Percentiles rank a stretch among this genome's conserved stretches.
Conservation (phyloP, 2,797 vertebrate species). For the Crocodylus rhombifer region DNA sequence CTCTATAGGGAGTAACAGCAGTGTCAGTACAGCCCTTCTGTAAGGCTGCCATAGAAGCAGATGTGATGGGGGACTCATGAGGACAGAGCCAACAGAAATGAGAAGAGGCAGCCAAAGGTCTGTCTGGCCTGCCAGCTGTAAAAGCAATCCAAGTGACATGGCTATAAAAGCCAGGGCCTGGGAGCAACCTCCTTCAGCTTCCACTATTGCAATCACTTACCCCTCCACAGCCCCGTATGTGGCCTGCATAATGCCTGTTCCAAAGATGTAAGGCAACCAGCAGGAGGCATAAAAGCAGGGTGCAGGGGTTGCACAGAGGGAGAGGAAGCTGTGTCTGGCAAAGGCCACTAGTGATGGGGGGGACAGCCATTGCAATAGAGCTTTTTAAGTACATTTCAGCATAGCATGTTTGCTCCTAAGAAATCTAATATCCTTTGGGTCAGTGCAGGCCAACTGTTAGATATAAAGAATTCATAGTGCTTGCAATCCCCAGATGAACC, state of each 20-base stretch:
- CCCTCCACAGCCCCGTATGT: accelerated
- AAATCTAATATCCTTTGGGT: conserved; percentile 79
- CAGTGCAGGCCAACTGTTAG: conserved; percentile 77
- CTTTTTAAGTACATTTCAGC: conserved; percentile 70
- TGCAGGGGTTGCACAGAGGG: conserved; percentile 51
- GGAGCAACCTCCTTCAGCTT: conserved; percentile 17
- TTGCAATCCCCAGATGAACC: conserved; percentile 70
- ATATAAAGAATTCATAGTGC: conserved; percentile 78
- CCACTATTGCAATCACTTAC: background rate
- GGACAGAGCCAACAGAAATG: conserved; percentile 53
- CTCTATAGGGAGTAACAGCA: background rate
- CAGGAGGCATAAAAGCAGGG: background rate
- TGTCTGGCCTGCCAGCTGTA: conserved; percentile 56
- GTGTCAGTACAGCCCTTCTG: conserved; percentile 21
- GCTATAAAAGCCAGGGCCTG: conserved; percentile 41
- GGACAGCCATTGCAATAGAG: conserved; percentile 3
- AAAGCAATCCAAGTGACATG: conserved; percentile 55
- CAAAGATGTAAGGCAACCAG: background rate
- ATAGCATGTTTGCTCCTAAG: conserved; percentile 66
- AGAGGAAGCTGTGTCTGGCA: conserved; percentile 47
- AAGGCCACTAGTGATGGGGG: conserved; percentile 24
- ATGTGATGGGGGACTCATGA: conserved; percentile 12
- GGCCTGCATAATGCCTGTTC: background rate
- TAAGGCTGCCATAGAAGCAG: background rate
- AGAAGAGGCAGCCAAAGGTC: conserved; percentile 72